Evolutionary conservation across 2,888 invertebrate genomes (phyloP), one percentile per base, ranked within the genome.

Genomic region (Omphaloscelis lunosa): DNA sequence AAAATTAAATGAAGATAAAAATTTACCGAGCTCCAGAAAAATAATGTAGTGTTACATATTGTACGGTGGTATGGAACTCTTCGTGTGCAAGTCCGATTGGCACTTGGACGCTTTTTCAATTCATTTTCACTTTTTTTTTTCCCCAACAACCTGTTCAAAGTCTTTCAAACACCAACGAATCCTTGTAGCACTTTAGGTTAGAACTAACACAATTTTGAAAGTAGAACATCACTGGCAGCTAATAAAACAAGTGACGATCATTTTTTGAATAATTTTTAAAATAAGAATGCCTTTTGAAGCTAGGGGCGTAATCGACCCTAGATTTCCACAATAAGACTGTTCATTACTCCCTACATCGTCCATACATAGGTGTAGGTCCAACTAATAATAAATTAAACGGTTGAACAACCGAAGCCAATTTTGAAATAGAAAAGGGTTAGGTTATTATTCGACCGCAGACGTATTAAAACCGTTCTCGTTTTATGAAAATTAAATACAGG

Each of bases 401-500:
- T 86, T 88, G 89, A 88, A 88, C 89, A 91, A 92, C 92, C 93
- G 90, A 91, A 93, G 89, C 94, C 93, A 94, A 94, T 95, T 95
- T 93, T 89, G 90, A 94, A 94, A 94, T 93, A 94, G 93, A 94
- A 73, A 95, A 94, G 95, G 96, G 94, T 93, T 91, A 90, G 91
- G 92, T 93, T 95, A 95, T 95, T 94, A 95, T 95, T 95, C 93
- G 90, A 87, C 92, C 89, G 93, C 93, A 94, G 94, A 95, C 94
- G 91, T 95, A 96, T 96, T 96, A 95, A 95, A 95, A 93, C 92
- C 92, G 94, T 93, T 93, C 92, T 95, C 93, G 93, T 96, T 96
- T 95, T 95, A 95, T 95, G 95, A 96, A 96, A 96, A 96, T 96
- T 96, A 95, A 96, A 96, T 96, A 95, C 94, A 92, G 94, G 93